Evolutionary conservation across 1,140 invertebrate genomes (phyloP), one percentile per base, ranked within the genome.

Genomic region (Asbolus verrucosus): DNA sequence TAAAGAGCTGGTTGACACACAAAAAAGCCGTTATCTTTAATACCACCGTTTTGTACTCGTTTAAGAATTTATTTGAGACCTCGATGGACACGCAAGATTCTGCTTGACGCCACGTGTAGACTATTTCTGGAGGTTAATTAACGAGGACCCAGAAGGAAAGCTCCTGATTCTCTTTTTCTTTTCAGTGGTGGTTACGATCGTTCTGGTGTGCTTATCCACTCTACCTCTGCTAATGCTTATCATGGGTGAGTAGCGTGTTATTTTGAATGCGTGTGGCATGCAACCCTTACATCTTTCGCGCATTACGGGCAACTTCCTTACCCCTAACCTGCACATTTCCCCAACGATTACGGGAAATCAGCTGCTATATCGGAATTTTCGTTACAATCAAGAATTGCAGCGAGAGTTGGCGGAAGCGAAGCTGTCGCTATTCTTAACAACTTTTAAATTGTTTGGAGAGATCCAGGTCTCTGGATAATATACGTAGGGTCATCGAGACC

Each of bases 141-240:
- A n/a, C n/a, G n/a, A n/a, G n/a, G n/a, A n/a, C n/a, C n/a, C 11
- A 8, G 21, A 54, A 54, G 14, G n/a, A 27, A 54, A 54, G 9
- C 46, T 54, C 41, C 8, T 43, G 14, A 59, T 60, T 62, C 8
- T 67, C 66, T 9, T 38, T 63, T 73, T 77, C 76, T 67, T 84
- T 87, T 41, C 85, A 88, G 88, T 89, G 79, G 78, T 90, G 16
- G 89, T 90, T 75, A 91, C 89, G 1, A 84, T 89, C 41, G 85
- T 89, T 72, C 83, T 91, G 67, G 85, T 85, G 18, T 86, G 85
- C 73, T 82, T 91, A 24, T 87, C 88, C 3, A 85, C 87, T 9
- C 81, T 91, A 69, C 89, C 89, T 41, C 81, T 91, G 16, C 81
- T 90, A 41, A 92, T 92, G 90, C 82, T 91, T 39, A 91, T 91